Percentiles rank a stretch among this genome's conserved stretches.
phyloP scores from a whole-genome alignment of 2,113 vertebrate species.

The Abramis brama region DNA sequence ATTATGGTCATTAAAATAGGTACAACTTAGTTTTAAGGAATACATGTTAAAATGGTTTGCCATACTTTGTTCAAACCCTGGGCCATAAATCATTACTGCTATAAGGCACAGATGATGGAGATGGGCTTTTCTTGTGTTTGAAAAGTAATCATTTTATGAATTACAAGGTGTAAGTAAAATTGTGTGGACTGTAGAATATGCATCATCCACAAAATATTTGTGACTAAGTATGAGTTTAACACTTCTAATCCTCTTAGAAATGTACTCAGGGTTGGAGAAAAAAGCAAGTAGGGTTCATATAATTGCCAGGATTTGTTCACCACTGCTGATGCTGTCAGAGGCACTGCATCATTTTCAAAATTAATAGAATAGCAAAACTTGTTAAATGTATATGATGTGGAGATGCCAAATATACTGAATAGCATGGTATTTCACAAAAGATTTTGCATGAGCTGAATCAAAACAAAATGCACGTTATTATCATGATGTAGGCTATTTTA shows the following conservation, averaged over 20 bases:
- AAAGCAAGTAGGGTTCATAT: neutral
- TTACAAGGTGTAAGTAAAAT: neutral
- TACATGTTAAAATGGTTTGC: neutral
- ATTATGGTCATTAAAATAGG: neutral
- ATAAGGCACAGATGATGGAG: neutral
- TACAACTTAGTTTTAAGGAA: neutral
- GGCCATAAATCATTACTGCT: neutral
- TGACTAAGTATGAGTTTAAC: conserved; percentile 2
- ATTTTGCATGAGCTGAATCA: neutral
- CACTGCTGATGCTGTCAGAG: neutral
- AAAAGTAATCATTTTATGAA: neutral
- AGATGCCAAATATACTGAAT: neutral
- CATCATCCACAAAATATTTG: neutral
- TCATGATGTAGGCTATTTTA: neutral
- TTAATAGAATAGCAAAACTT: neutral
- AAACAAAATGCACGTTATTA: neutral
- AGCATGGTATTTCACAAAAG: neutral
- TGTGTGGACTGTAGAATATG: neutral
- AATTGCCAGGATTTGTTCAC: neutral
- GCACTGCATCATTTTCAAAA: neutral
- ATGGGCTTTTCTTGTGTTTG: neutral
- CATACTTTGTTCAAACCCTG: neutral
- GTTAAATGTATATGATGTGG: neutral
- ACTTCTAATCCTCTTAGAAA: conserved; percentile 1
- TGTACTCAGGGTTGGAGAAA: neutral